Evolutionary conservation across 2,888 invertebrate genomes (phyloP).

Genomic region (Acrocera orbiculus): DNA sequence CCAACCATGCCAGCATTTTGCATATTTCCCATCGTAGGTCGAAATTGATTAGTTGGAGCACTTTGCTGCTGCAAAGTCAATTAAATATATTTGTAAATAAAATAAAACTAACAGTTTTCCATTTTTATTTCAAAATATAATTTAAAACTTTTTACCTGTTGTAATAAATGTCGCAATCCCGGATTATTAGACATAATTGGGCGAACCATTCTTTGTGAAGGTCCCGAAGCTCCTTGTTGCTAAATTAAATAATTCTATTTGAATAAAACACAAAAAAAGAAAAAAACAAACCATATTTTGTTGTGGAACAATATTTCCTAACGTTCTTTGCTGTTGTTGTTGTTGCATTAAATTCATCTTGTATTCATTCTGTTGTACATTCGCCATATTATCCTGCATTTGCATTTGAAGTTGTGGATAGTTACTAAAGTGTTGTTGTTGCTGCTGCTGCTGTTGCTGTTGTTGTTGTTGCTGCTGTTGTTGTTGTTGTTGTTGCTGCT

Average conservation of each 20-base stretch:
- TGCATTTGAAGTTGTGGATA: conserved; percentile 27
- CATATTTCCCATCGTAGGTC: conserved; percentile 22
- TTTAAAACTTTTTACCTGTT: conserved; percentile 32
- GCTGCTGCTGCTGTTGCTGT: conserved; percentile 18
- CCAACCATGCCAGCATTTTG: conserved; percentile 16
- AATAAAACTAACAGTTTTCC: not conserved
- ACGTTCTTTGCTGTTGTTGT: conserved; percentile 14
- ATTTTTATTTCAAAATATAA: not conserved
- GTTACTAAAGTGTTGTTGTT: conserved; percentile 61
- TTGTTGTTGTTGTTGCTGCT: conserved; percentile 12
- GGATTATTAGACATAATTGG: conserved; percentile 62
- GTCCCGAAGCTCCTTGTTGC: conserved; percentile 13
- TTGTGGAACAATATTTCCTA: conserved; percentile 13
- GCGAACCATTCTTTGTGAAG: conserved; percentile 50
- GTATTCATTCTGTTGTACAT: conserved; percentile 13
- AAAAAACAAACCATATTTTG: conserved; percentile 20
- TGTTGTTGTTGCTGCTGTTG: conserved; percentile 18
- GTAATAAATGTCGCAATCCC: conserved; percentile 59
- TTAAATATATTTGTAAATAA: too few relatives aligned
- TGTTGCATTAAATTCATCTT: conserved; percentile 17
- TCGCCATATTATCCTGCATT: conserved; percentile 23
- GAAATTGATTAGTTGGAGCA: conserved; percentile 26
- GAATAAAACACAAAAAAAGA: not conserved
- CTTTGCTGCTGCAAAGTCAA: conserved; percentile 20
- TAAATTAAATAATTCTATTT: not conserved